Conservation (phyloP, 92 coral and sea anemone genomes). For the Porites lobata region DNA sequence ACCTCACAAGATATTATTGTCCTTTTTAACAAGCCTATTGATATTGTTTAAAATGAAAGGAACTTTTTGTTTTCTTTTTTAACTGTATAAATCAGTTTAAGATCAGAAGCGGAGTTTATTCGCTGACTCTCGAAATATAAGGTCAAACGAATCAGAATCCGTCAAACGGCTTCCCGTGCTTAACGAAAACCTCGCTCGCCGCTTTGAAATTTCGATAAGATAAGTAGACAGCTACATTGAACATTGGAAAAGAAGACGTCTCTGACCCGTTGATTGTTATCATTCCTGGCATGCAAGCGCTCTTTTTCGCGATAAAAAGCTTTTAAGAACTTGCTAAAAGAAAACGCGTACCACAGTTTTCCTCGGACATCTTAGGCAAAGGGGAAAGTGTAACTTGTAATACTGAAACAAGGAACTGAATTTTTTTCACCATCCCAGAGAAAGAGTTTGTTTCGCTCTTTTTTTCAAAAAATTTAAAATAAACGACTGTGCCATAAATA, state of each 20-base stretch:
- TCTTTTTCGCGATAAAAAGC: neutral
- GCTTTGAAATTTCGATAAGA: slow-evolving; percentile 5
- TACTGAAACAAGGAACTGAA: too few species aligned
- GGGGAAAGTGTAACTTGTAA: too few species aligned
- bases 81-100: too few species aligned
- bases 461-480: too few species aligned
- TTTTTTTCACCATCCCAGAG: too few species aligned
- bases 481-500: too few species aligned
- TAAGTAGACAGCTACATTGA: neutral
- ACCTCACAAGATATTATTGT: neutral
- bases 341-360: neutral
- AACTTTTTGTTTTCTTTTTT: too few species aligned
- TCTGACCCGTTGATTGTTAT: neutral
- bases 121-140: neutral
- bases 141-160: neutral
- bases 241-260: neutral
- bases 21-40: neutral
- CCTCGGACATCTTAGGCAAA: too few species aligned
- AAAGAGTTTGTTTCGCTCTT: too few species aligned
- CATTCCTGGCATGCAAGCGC: neutral
- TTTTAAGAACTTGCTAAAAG: neutral
- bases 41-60: neutral
- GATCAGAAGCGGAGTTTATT: neutral
- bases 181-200: neutral
- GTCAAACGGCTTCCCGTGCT: neutral